A percentile compares a stretch with the other conserved stretches of the same genome.
These are phyloP conservation scores for Athripsodes cinereus DNA, from an alignment of 2,888 invertebrate genomes.

Conservation along the genomic window DNA sequence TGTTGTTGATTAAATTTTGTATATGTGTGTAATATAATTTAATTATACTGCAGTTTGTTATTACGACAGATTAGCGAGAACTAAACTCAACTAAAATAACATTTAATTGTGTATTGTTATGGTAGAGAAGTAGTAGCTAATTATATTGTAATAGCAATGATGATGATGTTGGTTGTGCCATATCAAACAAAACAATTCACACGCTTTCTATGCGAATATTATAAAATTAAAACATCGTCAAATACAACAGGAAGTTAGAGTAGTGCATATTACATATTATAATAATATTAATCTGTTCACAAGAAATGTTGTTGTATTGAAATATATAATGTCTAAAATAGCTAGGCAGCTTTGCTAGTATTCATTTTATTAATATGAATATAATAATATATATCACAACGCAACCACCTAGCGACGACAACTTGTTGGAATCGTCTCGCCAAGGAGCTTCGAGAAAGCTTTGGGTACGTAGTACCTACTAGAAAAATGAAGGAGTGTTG, in stretches of 20 bases:
- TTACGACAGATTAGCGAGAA: constrained; percentile 20
- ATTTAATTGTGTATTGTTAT: neutral
- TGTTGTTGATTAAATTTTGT: no score
- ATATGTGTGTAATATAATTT: no score
- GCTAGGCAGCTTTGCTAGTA: no score
- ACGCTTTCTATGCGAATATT: constrained; percentile 24
- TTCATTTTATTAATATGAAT: no score
- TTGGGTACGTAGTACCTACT: neutral
- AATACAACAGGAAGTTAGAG: neutral
- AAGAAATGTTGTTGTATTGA: constrained; percentile 14
- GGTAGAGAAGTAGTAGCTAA: neutral
- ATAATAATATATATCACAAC: neutral
- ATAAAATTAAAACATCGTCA: neutral
- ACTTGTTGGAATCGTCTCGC: neutral
- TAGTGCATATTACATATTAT: no score
- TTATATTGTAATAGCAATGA: neutral
- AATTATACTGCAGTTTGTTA: neutral
- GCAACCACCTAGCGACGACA: neutral
- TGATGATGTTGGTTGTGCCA: neutral
- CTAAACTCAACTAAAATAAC: neutral
- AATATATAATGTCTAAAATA: neutral
- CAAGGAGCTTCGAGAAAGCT: neutral
- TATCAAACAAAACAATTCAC: constrained; percentile 21
- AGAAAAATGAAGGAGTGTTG: neutral
- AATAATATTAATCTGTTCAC: constrained; percentile 14